phyloP scores from a whole-genome alignment of 2,888 invertebrate genomes.

The Drosophila tanythrix region DNA sequence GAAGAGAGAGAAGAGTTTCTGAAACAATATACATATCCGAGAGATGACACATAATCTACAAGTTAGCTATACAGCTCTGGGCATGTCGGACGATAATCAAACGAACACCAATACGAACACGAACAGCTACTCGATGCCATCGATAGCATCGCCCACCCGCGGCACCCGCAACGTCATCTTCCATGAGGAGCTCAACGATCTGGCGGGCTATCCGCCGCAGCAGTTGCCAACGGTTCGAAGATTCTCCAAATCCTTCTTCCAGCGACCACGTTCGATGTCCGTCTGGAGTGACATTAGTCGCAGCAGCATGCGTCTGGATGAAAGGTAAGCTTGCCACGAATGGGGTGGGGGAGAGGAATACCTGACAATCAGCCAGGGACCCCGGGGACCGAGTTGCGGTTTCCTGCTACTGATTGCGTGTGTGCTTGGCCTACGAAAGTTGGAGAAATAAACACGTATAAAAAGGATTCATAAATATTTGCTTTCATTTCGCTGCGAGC shows the following conservation, averaged over 20 bases:
- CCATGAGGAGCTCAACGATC: conserved; percentile 79
- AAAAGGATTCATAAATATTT: conserved; percentile 65
- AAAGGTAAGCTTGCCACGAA: conserved; percentile 80
- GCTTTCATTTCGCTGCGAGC: conserved; percentile 30
- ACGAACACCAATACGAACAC: conserved; percentile 63
- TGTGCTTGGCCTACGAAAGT: conserved; percentile 2
- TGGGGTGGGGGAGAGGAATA: background rate
- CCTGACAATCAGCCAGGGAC: background rate
- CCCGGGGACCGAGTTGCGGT: background rate
- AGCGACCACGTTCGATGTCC: conserved; percentile 91
- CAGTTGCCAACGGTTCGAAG: conserved; percentile 79
- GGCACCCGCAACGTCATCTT: conserved; percentile 84
- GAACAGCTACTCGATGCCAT: conserved; percentile 82
- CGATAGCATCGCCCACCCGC: conserved; percentile 79
- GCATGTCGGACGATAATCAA: conserved; percentile 85
- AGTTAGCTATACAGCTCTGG: conserved; percentile 85
- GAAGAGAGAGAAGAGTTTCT: conserved; percentile 5
- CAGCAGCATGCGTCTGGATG: conserved; percentile 90
- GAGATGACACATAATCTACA: conserved; percentile 84
- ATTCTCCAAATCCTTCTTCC: conserved; percentile 84
- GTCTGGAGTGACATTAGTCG: conserved; percentile 95
- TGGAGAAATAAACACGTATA: conserved; percentile 2
- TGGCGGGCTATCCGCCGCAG: conserved; percentile 78
- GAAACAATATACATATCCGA: conserved; percentile 44
- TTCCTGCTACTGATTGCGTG: conserved; percentile 54